Base-by-base conservation (phyloP, 2,888 invertebrate genomes). In the Scrobipalpa atriplicella region DNA sequence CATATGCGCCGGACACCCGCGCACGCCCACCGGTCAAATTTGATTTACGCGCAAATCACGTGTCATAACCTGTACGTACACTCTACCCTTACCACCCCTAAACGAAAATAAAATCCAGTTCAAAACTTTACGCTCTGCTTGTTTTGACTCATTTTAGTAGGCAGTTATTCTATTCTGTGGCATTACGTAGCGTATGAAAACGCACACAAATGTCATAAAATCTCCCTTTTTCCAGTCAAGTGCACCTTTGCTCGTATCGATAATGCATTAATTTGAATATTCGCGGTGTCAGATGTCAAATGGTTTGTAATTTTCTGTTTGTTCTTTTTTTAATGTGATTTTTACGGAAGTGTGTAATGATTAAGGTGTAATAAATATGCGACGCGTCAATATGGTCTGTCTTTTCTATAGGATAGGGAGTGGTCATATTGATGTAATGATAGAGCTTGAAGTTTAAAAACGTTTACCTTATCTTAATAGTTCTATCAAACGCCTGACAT, bases 201-300 rank as follows among this genome's bases (percentile, higher is more conserved):
- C 16, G 10, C 36, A 38, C 21, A 72, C 68, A 78, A 81, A 83
- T 85, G 87, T 83, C 81, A 84, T 83, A 86, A 86, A 85, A 78
- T 78, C 81, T 79, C 85, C 88, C 86, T 78, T 61, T 82, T 82
- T 83, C 80, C 82, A 86, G 81, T 85, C 89, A 81, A 87, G 85
- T 86, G 89, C 87, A 85, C 89, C 85, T 88, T 85, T 81, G 85
- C 78, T 83, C 81, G 75, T 87, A 91, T 92, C 83, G 89, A 85
- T 91, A 92, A 92, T 90, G 89, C 92, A 89, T 90, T 92, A 92
- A 92, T 92, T 92, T 91, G 89, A 91, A 92, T 91, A 92, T 92
- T 92, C 92, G 90, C 91, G 89, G 92, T 92, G 92, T 92, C 92
- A 92, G 86, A 92, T 92, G 92, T 92, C 92, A 92, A 92, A 91